Conservation (phyloP, 1,140 invertebrate species). For the Aethina tumida region DNA sequence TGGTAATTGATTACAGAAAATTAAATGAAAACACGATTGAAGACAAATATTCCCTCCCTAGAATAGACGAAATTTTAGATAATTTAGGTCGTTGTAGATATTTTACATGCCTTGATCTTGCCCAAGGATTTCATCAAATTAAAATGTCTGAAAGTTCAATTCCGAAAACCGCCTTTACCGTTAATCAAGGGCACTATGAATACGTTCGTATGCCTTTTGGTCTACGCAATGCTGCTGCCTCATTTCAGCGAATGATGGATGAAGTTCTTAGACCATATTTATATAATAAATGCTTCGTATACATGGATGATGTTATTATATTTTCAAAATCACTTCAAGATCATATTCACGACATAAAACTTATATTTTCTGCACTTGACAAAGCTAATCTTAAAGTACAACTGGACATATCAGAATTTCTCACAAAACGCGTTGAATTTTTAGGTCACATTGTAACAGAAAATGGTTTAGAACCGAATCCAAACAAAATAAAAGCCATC, state of each 20-base stretch:
- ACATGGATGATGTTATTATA: slow-evolving; percentile 27
- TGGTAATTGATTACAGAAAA: slow-evolving; percentile 37
- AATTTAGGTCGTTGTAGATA: slow-evolving; percentile 37
- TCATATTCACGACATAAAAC: too few species aligned
- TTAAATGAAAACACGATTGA: slow-evolving; percentile 35
- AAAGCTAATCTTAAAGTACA: slow-evolving; percentile 8
- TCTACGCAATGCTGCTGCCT: too few species aligned
- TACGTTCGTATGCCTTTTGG: slow-evolving; percentile 15
- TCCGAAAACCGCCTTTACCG: slow-evolving; percentile 31
- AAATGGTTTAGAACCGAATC: slow-evolving; percentile 25
- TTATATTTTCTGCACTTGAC: too few species aligned
- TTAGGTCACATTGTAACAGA: slow-evolving; percentile 24
- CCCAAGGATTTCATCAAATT: slow-evolving; percentile 36
- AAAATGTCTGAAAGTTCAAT: slow-evolving; percentile 18
- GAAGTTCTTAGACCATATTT: slow-evolving; percentile 23
- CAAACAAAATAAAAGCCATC: slow-evolving; percentile 24
- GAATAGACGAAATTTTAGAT: slow-evolving; percentile 40
- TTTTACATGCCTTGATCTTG: slow-evolving; percentile 41
- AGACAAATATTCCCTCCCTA: slow-evolving; percentile 44
- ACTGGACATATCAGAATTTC: slow-evolving; percentile 22
- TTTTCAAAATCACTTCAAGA: too few species aligned
- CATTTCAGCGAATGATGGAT: slow-evolving; percentile 29
- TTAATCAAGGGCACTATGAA: slow-evolving; percentile 15
- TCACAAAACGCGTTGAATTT: slow-evolving; percentile 19
- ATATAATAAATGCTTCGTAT: slow-evolving; percentile 20